These are phyloP conservation scores for Caenorhabditis tropicalis DNA, from an alignment of 1,140 invertebrate genomes.

Conservation along the genomic window DNA sequence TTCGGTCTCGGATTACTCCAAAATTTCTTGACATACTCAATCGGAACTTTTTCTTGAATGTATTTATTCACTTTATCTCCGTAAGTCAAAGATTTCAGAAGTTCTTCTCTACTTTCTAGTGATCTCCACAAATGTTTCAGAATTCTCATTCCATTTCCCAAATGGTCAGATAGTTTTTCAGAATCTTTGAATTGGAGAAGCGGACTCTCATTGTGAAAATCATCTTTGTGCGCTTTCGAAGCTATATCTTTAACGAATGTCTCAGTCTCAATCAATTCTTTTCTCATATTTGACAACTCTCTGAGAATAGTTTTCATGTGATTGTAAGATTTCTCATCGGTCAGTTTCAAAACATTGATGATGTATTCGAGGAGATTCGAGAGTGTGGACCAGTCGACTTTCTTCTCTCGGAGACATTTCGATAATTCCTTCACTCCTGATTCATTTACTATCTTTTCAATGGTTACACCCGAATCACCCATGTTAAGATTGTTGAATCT, in stretches of 20 bases:
- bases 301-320: neutral
- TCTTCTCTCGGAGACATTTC: neutral
- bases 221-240: neutral
- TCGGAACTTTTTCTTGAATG: neutral
- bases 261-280: neutral
- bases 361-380: neutral
- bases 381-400: neutral
- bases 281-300: neutral
- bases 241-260: neutral
- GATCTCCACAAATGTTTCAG: neutral
- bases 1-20: neutral
- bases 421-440: neutral
- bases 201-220: neutral
- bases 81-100: neutral
- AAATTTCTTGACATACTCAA: neutral
- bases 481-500: neutral
- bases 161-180: neutral
- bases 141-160: constrained; percentile 5
- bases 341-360: neutral
- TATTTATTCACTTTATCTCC: neutral
- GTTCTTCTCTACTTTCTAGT: too few relatives aligned
- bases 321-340: neutral
- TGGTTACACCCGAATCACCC: neutral
- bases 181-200: neutral
- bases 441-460: neutral